Evolutionary conservation across 2,888 invertebrate species (phyloP).

Genomic region (Leptinotarsa juncta): DNA sequence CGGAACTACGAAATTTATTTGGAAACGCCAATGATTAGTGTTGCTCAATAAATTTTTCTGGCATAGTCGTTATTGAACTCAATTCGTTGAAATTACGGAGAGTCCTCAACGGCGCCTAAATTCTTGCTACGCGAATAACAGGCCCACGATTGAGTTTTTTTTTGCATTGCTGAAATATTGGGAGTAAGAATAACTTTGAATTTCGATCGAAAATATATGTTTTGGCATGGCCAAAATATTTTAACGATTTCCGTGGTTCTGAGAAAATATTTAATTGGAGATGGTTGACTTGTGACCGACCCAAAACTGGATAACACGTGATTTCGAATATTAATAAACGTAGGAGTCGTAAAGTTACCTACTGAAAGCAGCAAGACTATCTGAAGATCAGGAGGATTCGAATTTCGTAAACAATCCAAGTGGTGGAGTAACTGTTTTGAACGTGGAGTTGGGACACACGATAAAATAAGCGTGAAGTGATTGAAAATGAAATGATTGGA

Average conservation of each 20-base stretch:
- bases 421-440: neutral
- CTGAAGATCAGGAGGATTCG: neutral
- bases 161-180: slow-evolving; percentile 3
- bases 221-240: slow-evolving; percentile 24
- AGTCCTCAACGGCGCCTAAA: slow-evolving; percentile 34
- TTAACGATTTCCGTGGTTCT: slow-evolving; percentile 31
- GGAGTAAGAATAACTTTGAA: slow-evolving; percentile 31
- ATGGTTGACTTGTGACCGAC: slow-evolving; percentile 6
- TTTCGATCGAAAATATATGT: slow-evolving; percentile 3
- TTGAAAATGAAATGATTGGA: neutral
- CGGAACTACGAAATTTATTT: neutral
- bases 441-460: too few relatives aligned
- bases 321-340: slow-evolving; percentile 3
- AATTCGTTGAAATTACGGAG: slow-evolving; percentile 5
- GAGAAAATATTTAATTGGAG: slow-evolving; percentile 17
- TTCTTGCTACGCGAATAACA: slow-evolving; percentile 17
- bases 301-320: slow-evolving; percentile 7
- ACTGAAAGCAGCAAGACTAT: neutral
- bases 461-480: neutral
- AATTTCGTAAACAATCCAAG: neutral
- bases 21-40: slow-evolving; percentile 7
- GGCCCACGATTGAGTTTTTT: neutral
- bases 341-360: too few relatives aligned
- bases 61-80: slow-evolving; percentile 1
- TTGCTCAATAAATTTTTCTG: slow-evolving; percentile 10